These are phyloP conservation scores for Gallirallus australis DNA, from an alignment of 2,797 vertebrate species.

Conservation along the genomic window DNA sequence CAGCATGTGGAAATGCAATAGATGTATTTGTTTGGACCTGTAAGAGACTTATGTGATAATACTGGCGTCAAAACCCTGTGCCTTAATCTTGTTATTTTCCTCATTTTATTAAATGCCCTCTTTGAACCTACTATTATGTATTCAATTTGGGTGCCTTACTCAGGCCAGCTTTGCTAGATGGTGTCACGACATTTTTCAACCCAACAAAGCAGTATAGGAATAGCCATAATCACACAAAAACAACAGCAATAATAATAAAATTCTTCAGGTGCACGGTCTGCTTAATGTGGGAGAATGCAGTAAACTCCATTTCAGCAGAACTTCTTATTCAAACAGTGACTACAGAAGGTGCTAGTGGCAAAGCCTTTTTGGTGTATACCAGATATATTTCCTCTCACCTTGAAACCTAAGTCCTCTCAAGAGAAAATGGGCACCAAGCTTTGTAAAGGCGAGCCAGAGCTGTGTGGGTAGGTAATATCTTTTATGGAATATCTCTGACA, in stretches of 20 bases:
- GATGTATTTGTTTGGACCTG: background rate
- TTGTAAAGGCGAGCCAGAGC: background rate
- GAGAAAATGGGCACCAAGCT: background rate
- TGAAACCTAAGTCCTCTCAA: background rate
- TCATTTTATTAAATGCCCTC: background rate
- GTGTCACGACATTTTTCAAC: background rate
- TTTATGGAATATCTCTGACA: background rate
- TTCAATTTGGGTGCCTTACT: background rate
- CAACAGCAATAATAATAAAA: background rate
- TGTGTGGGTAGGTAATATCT: background rate
- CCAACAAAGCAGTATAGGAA: background rate
- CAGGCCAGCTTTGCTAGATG: background rate
- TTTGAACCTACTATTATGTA: background rate
- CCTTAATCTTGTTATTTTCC: background rate
- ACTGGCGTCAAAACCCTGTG: background rate
- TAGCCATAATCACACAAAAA: background rate
- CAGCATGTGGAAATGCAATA: background rate
- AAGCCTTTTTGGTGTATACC: background rate
- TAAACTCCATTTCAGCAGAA: background rate
- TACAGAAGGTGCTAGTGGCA: background rate
- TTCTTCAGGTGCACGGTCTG: accelerated
- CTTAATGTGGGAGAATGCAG: background rate
- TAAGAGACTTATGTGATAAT: background rate
- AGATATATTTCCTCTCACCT: background rate
- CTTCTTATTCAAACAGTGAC: background rate